Conservation (phyloP, 2,888 invertebrate genomes). For the Volucella bombylans region DNA sequence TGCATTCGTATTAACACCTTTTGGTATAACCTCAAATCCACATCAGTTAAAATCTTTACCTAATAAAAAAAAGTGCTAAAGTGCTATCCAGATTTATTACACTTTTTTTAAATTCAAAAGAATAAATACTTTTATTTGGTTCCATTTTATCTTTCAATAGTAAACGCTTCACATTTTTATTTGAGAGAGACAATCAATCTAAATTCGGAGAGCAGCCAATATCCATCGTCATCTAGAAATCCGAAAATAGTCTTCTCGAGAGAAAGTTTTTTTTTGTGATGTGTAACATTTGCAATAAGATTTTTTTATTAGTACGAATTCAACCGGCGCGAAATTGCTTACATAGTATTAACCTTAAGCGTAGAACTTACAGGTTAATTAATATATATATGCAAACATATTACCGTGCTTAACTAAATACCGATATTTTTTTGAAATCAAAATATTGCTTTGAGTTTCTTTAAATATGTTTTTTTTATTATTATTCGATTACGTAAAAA, state of each 20-base stretch:
- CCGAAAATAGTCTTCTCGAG: conserved; percentile 70
- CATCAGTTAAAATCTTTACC: too few relatives aligned
- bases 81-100: too few relatives aligned
- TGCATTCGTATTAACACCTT: too few relatives aligned
- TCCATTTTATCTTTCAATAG: too few relatives aligned
- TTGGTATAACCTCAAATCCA: too few relatives aligned
- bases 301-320: conserved; percentile 67
- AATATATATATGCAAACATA: conserved; percentile 41
- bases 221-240: conserved; percentile 56
- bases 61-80: too few relatives aligned
- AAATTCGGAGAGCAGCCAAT: conserved; percentile 21
- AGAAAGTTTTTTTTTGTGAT: conserved; percentile 45
- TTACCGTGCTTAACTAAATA: conserved; percentile 44
- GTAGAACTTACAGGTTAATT: conserved; percentile 45
- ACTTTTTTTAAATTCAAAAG: too few relatives aligned
- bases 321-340: conserved; percentile 70
- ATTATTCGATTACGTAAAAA: conserved; percentile 66
- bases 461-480: neutral
- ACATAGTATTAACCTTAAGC: conserved; percentile 17
- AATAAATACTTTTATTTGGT: too few relatives aligned
- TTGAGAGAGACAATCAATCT: conserved; percentile 36
- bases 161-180: neutral
- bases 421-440: conserved; percentile 31
- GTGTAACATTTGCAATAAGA: conserved; percentile 52
- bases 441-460: conserved; percentile 31